Base-by-base conservation (phyloP, 2,888 invertebrate species). In the Microctonus aethiopoides region DNA sequence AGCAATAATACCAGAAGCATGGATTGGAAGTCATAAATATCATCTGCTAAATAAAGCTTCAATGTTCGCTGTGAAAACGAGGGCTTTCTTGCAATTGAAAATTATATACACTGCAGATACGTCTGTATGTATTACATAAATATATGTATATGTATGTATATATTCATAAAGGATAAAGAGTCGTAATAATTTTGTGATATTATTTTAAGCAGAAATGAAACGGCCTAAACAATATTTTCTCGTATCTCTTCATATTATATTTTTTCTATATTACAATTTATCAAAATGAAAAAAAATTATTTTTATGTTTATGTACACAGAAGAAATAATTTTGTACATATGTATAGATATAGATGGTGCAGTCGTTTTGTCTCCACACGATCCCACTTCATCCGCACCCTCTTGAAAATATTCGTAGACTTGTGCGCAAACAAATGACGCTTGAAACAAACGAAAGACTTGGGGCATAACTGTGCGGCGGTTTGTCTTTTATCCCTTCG, bases 371-470 rank as follows among this genome's bases (percentile, higher is more conserved):
- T 46, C 16, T 46, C 5, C n/a, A n/a, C 39, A 39, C 5, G 24
- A 24, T 54, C 22, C 13, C 54, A 13, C 54, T 26, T 54, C 64
- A 71, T 60, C 11, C 54, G 16, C 60, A 71, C 71, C 67, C 68
- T 46, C 66, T 62, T 46, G 54, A 65, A 56, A 66, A 70, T 56
- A 69, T 67, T 73, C 74, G 72, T 73, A 73, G 72, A 72, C 66
- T 75, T 75, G 77, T 78, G 16, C 46, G 46, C 83, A 84, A 86
- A 86, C 83, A 86, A 86, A 86, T 86, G 86, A 85, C 82, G 85
- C 85, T 86, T 85, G 86, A 86, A 86, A 85, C 85, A 85, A 86
- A 85, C 83, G 83, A 81, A 86, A 86, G 83, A 84, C 79, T 79
- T 80, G 76, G 66, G 69, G 74, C 78, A 20, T 52, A 32, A 32